These are phyloP conservation scores for Digitonthophagus gazella DNA, from an alignment of 2,888 invertebrate species.

Conservation along the genomic window DNA sequence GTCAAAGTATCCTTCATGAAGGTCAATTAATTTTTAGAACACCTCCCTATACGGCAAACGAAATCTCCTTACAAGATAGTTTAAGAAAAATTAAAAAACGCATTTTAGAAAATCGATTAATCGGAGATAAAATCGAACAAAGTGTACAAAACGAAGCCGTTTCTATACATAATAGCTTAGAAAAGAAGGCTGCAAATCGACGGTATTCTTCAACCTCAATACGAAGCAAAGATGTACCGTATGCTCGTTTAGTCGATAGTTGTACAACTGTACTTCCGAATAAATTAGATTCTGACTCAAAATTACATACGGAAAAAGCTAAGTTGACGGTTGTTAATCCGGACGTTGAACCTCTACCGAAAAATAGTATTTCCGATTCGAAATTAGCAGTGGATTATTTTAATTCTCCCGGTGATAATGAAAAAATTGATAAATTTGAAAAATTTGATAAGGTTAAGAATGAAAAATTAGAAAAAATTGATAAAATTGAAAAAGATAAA, in stretches of 20 bases:
- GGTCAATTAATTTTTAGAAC: slow-evolving; percentile 87
- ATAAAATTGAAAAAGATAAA: too few species aligned
- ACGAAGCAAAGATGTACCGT: slow-evolving; percentile 69
- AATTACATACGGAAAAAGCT: slow-evolving; percentile 58
- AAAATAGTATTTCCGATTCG: slow-evolving; percentile 84
- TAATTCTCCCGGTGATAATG: slow-evolving; percentile 47
- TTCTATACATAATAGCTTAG: slow-evolving; percentile 47
- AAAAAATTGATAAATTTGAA: too few species aligned
- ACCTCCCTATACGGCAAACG: slow-evolving; percentile 79
- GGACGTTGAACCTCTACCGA: slow-evolving; percentile 58
- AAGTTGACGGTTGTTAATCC: slow-evolving; percentile 49
- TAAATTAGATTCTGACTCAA: slow-evolving; percentile 72
- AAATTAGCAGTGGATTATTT: slow-evolving; percentile 78
- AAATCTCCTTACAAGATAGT: slow-evolving; percentile 72
- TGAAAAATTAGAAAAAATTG: too few species aligned
- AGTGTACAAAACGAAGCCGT: slow-evolving; percentile 36
- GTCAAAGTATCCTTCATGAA: slow-evolving; percentile 88
- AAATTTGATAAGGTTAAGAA: too few species aligned
- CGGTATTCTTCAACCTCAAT: slow-evolving; percentile 65
- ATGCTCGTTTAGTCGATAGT: slow-evolving; percentile 73
- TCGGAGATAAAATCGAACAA: slow-evolving; percentile 27
- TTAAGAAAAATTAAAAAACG: slow-evolving; percentile 22
- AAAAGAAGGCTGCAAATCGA: slow-evolving; percentile 49
- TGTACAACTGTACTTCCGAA: slow-evolving; percentile 53
- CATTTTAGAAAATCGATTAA: background rate